Evolutionary conservation across 2,888 invertebrate genomes (phyloP), one percentile per base, ranked within the genome.

Genomic region (Drosophila siamana): DNA sequence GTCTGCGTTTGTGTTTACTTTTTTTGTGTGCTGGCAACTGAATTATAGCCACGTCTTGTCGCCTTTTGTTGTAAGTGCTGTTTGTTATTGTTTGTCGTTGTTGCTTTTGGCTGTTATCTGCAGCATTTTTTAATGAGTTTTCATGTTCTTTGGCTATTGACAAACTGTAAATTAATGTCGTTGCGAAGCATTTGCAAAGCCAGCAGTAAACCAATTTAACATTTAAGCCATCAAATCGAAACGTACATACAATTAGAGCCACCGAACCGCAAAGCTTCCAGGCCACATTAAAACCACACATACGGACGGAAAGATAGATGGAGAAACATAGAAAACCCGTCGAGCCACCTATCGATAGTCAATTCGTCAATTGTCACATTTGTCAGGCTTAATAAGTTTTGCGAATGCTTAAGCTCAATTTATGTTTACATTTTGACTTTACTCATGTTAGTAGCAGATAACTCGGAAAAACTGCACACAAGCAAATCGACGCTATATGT

Each of bases 351-450:
- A 38, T 55, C 7, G n/a, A 62, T 50, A 48, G 74, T 61, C 85
- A 78, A 81, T 87, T 67, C 86, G 65, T 81, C 81, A 81, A 82
- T 82, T 88, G 83, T 82, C 81, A 87, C 88, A 87, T 81, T 85
- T 82, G 76, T 71, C 86, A 51, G 71, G 68, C 77, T 78, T 81
- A 79, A 88, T 74, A 74, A 69, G 83, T 78, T 83, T 87, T 48
- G 79, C 75, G 60, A 74, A 80, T 87, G 65, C 48, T 81, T 51
- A 62, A 55, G 78, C 79, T 82, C 75, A 78, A 82, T 81, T 85
- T 85, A 78, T 81, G 82, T 69, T 70, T 78, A 63, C 77, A 7
- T 64, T 76, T 70, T 26, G 76, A 30, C 71, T 59, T 63, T 47
- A 70, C 69, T 69, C 70, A 54, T 62, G 61, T 28, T 40, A 4